Base-by-base conservation (phyloP, 1,140 invertebrate genomes). In the Drosophila serrata region DNA sequence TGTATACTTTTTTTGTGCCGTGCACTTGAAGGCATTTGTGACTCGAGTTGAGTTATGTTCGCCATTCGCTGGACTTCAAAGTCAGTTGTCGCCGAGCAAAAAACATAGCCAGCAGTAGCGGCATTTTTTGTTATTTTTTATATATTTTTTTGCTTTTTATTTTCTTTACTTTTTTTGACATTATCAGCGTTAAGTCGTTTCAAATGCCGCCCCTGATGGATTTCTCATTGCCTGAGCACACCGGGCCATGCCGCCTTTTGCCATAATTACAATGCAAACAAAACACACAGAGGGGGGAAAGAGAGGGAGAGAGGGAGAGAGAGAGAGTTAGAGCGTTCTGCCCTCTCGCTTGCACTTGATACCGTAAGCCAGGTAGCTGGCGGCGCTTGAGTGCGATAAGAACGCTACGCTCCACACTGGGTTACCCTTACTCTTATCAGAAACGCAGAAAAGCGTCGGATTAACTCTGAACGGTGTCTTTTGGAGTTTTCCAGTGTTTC, bases 151-250 rank as follows among this genome's bases (percentile, higher is more conserved):
- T 56, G 17, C 17, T 33, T 35, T 42, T 56, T 40, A 27, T 35
- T 64, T 48, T 49, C 9, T 27, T 59, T 42, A 15, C 37, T 31
- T 35, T 62, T 59, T 85, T 73, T 80, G 84, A 88, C 79, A 88
- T 82, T 88, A 87, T 87, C 82, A 68, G 49, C 69, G 65, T 53
- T 82, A 81, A 79, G 79, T 86, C 79, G 57, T 57, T 79, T 84
- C 64, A 76, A 84, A 77, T 78, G 60, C 77, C 77, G 67, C 81
- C 81, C 75, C 81, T 76, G 72, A 76, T 72, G 65, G 68, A 58
- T 59, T 70, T 46, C 65, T 40, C 81, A 82, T 70, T 72, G 60
- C 65, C 58, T 59, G 69, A 51, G 19, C 39, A 19, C 29, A 42
- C 55, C 24, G 49, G 29, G 24, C 4, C 15, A 29, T 37, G 40